Evolutionary conservation across 2,888 invertebrate genomes (phyloP).

Genomic region (Drosophila birchii): DNA sequence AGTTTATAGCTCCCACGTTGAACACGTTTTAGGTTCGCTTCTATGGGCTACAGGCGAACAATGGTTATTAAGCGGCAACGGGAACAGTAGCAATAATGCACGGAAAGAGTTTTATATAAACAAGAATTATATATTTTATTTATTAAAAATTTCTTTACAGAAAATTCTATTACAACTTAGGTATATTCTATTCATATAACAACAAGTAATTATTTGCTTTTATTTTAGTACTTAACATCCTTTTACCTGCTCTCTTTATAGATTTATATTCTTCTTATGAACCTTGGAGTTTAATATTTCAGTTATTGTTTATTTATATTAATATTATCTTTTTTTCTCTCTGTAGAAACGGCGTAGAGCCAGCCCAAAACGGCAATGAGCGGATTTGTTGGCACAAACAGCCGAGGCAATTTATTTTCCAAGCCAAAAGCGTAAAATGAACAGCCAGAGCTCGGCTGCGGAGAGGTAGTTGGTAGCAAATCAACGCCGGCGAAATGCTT

Average conservation of each 20-base stretch:
- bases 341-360: constrained; percentile 26
- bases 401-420: constrained; percentile 72
- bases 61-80: constrained; percentile 73
- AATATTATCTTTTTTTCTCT: background rate
- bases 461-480: constrained; percentile 35
- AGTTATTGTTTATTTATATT: background rate
- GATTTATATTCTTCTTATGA: background rate
- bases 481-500: constrained; percentile 35
- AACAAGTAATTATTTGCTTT: background rate
- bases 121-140: background rate
- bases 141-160: background rate
- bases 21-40: constrained; percentile 50
- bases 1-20: constrained; percentile 78
- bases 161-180: background rate
- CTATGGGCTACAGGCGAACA: constrained; percentile 52
- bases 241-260: too few relatives aligned
- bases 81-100: constrained; percentile 29
- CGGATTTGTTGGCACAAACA: constrained; percentile 72
- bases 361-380: constrained; percentile 70
- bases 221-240: background rate
- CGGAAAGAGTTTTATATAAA: background rate
- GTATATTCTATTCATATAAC: background rate
- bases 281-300: background rate
- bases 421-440: constrained; percentile 67
- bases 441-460: constrained; percentile 49